phyloP scores from a whole-genome alignment of 2,797 vertebrate genomes.

The Smutsia gigantea region DNA sequence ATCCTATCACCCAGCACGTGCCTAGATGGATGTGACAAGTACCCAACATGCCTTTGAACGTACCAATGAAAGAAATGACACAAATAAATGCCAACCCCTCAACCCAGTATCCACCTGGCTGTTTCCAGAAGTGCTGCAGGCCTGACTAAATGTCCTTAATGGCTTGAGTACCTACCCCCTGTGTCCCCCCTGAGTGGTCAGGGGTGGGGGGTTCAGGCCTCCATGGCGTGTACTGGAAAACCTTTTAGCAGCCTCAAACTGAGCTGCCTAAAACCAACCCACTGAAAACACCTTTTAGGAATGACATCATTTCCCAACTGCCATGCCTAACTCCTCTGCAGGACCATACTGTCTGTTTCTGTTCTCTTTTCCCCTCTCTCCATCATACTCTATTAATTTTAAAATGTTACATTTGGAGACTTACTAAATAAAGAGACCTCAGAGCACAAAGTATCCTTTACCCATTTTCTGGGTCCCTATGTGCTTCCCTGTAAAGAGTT shows the following conservation, averaged over 20 bases:
- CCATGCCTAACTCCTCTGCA: neutral
- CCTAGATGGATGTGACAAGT: neutral
- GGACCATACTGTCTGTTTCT: neutral
- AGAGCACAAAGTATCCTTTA: constrained; percentile 57
- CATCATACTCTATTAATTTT: constrained; percentile 63
- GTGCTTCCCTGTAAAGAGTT: constrained; percentile 62
- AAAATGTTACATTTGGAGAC: constrained; percentile 66
- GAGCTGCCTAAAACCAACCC: neutral
- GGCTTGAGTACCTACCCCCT: neutral
- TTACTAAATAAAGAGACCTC: constrained; percentile 73
- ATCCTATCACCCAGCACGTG: too few species aligned
- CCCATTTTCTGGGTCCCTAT: constrained; percentile 66
- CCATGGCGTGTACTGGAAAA: neutral
- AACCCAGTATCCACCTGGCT: neutral
- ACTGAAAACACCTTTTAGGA: neutral
- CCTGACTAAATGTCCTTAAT: neutral
- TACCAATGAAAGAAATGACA: neutral
- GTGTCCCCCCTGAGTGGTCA: neutral
- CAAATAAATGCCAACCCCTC: neutral
- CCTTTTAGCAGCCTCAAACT: neutral
- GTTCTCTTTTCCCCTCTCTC: neutral
- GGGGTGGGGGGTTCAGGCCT: neutral
- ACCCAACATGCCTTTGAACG: neutral
- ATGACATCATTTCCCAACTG: neutral
- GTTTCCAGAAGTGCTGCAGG: neutral